phyloP scores from a whole-genome alignment of 92 coral and sea anemone species.

The Phenganax subtilis region DNA sequence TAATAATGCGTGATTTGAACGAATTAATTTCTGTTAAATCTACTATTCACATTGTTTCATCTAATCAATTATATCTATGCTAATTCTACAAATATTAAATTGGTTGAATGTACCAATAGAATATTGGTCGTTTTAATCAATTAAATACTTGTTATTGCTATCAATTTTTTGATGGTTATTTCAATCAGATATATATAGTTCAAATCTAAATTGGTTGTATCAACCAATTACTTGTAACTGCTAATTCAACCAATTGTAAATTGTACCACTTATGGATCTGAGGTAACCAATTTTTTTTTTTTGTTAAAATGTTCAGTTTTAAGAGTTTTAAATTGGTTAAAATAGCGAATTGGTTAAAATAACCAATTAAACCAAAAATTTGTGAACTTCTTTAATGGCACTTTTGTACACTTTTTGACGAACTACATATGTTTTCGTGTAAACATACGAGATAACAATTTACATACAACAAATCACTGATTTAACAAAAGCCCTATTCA shows the following conservation, averaged over 20 bases:
- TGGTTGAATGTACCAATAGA: conserved; percentile 10
- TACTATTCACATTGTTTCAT: not conserved
- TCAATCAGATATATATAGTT: conserved; percentile 8
- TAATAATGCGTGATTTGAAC: not conserved
- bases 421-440: not conserved
- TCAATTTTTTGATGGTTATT: not conserved
- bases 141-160: not conserved
- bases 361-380: not conserved
- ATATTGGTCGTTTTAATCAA: not conserved
- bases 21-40: not conserved
- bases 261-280: conserved; percentile 10
- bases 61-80: not conserved
- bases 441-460: not conserved
- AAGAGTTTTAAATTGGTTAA: not conserved
- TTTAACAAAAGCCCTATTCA: too few relatives aligned
- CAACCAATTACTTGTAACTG: conserved; percentile 2
- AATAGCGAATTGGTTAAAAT: conserved; percentile 4
- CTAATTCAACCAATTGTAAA: conserved; percentile 13
- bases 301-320: not conserved
- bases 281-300: conserved; percentile 13
- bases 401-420: not conserved
- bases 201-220: not conserved
- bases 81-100: not conserved
- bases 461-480: too few relatives aligned
- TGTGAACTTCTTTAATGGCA: not conserved